Conservation (phyloP, 2,797 vertebrate species). For the Hypotaenidia philippensis region DNA sequence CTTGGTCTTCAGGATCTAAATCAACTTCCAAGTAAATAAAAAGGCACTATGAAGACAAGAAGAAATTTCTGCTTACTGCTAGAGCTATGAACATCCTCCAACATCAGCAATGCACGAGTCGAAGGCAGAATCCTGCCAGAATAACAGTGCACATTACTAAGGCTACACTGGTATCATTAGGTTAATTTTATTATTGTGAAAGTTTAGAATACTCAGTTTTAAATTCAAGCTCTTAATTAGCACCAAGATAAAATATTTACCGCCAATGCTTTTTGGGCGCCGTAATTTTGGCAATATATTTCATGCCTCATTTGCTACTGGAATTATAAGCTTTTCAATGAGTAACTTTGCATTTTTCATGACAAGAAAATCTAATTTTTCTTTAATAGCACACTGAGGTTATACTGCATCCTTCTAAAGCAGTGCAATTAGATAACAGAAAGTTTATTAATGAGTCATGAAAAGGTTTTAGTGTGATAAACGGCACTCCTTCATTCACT, state of each 20-base stretch:
- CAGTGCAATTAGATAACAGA: constrained; percentile 48
- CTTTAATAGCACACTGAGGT: constrained; percentile 27
- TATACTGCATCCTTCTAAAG: constrained; percentile 22
- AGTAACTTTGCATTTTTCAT: constrained; percentile 57
- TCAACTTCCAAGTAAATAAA: constrained; percentile 2
- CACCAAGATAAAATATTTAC: constrained; percentile 72
- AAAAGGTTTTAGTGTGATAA: constrained; percentile 35
- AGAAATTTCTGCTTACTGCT: background rate
- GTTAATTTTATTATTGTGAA: constrained; percentile 33
- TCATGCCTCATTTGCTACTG: constrained; percentile 69
- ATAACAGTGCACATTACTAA: background rate
- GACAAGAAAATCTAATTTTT: constrained; percentile 63
- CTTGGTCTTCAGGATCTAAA: background rate
- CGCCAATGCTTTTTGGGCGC: background rate
- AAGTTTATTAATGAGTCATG: constrained; percentile 70
- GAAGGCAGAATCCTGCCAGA: background rate
- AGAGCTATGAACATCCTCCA: background rate
- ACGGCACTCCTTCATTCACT: background rate
- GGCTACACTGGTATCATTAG: background rate
- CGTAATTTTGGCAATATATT: constrained; percentile 52
- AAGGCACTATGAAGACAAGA: background rate
- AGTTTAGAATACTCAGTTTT: constrained; percentile 47
- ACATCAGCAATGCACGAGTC: rapidly evolving
- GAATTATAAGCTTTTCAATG: constrained; percentile 64
- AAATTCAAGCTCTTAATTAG: constrained; percentile 71